These are phyloP conservation scores for Ailurus styani DNA, from an alignment of 2,113 vertebrate species.

Conservation along the genomic window DNA sequence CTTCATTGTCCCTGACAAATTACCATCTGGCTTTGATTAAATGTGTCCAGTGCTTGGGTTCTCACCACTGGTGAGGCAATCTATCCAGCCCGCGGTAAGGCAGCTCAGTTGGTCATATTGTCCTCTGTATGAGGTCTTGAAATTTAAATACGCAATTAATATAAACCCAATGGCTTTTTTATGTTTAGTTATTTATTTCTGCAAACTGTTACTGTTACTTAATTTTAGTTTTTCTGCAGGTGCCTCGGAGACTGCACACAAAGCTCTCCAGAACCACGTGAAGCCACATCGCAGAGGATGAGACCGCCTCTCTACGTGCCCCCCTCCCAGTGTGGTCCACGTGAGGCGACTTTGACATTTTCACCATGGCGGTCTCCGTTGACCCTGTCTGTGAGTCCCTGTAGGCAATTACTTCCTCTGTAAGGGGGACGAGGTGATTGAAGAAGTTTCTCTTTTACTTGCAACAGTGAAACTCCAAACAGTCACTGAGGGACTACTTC, in stretches of 20 bases:
- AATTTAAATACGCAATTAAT: background rate
- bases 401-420: background rate
- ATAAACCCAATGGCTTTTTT: background rate
- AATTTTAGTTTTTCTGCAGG: background rate
- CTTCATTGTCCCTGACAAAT: background rate
- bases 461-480: background rate
- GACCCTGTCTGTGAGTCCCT: background rate
- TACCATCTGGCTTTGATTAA: background rate
- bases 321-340: background rate
- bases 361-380: background rate
- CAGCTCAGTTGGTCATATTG: background rate
- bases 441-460: background rate
- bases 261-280: background rate
- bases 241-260: background rate
- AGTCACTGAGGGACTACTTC: background rate
- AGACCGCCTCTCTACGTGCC: accelerated
- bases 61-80: background rate
- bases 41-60: background rate
- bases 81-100: background rate
- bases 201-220: background rate
- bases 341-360: background rate
- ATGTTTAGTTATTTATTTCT: background rate
- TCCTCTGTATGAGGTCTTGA: background rate
- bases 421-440: background rate
- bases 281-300: accelerated